phyloP scores from a whole-genome alignment of 2,888 invertebrate species.

The Amiota communis region DNA sequence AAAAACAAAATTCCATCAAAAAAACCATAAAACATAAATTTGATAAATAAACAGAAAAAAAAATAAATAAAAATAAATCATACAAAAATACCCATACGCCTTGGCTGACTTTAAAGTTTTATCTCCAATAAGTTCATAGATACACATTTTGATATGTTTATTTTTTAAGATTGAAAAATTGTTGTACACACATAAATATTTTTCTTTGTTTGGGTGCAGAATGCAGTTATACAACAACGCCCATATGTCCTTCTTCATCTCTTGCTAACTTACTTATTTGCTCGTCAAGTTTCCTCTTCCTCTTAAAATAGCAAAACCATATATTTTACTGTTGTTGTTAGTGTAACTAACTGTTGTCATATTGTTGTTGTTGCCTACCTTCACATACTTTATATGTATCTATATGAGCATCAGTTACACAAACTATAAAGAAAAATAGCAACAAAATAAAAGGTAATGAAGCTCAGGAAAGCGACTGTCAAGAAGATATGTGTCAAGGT shows the following conservation, averaged over 20 bases:
- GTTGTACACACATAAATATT: too few relatives aligned
- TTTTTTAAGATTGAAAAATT: too few relatives aligned
- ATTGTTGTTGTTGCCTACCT: neutral
- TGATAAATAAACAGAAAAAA: neutral
- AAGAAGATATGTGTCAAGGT: conserved; percentile 60
- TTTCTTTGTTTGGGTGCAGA: neutral
- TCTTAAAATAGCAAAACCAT: neutral
- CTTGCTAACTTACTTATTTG: neutral
- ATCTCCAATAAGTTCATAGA: too few relatives aligned
- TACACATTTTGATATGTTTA: too few relatives aligned
- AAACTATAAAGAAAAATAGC: neutral
- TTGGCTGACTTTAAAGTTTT: neutral
- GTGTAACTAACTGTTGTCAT: too few relatives aligned
- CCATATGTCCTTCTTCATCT: conserved; percentile 5
- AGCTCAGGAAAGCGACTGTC: conserved; percentile 45
- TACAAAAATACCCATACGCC: neutral
- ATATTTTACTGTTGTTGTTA: neutral
- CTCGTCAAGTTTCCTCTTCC: neutral
- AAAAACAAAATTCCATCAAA: too few relatives aligned
- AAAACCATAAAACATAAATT: too few relatives aligned
- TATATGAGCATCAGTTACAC: neutral
- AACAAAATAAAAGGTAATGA: conserved; percentile 4
- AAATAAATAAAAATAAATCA: neutral
- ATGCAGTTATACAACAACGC: conserved; percentile 15
- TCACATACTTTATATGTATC: neutral